Base-by-base conservation (phyloP, 2,888 invertebrate species). In the Morpho deidamia region DNA sequence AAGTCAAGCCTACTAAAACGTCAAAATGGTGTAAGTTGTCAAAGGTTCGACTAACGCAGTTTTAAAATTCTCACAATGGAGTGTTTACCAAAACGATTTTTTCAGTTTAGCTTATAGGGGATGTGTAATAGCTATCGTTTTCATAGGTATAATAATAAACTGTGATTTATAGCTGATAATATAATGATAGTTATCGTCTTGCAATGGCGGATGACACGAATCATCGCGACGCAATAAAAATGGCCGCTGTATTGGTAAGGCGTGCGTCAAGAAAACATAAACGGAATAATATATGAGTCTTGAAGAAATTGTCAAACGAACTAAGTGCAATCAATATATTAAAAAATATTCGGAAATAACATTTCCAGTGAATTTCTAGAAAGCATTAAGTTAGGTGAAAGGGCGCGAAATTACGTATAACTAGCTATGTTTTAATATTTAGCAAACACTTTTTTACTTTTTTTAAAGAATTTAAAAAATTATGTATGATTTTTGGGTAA, bases 171-270 rank as follows among this genome's bases (percentile, higher is more conserved):
- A 72, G 63, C 73, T 72, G 68, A 68, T 69, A 68, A 68, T 71
- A 71, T 75, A 73, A 68, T 68, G 69, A 73, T 74, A 68, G 72
- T 82, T 83, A 78, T 72, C 62, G 72, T 74, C 78, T 80, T 80
- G 73, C 83, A 89, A 89, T 89, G 89, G 89, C 89, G 89, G 89
- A 86, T 88, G 88, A 87, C 89, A 89, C 87, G 87, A 89, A 83
- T 82, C 86, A 82, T 84, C 87, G 80, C 84, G 84, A 86, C 87
- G 87, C 86, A 89, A 89, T 88, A 87, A 89, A 89, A 81, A 89
- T 89, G 89, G 89, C 88, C 88, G 88, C 85, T 85, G 67, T 78
- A 75, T 79, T 76, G 89, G 89, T 89, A 89, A 88, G 88, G 88
- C 88, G 86, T 83, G 87, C 86, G 86, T 85, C 85, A 83, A 80